These are phyloP conservation scores for Drosophila antonietae DNA, from an alignment of 2,888 invertebrate genomes.

Conservation along the genomic window DNA sequence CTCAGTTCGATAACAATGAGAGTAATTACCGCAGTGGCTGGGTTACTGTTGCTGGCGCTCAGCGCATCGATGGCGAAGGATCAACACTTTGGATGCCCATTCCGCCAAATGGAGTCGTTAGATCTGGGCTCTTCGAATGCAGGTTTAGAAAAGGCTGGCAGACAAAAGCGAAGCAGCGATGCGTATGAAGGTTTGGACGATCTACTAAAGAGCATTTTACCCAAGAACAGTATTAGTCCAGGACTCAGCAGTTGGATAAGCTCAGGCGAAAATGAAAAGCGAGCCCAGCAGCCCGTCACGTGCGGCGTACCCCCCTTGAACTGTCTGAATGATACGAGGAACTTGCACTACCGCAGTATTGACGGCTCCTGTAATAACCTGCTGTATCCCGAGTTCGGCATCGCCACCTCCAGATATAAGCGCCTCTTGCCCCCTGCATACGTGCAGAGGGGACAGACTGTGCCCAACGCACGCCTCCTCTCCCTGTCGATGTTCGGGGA, in stretches of 20 bases:
- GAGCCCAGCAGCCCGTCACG: slow-evolving; percentile 23
- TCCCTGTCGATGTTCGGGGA: slow-evolving; percentile 77
- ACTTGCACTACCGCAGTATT: slow-evolving; percentile 70
- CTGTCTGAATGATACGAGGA: slow-evolving; percentile 67
- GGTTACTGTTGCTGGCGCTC: slow-evolving; percentile 27
- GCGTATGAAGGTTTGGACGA: slow-evolving; percentile 47
- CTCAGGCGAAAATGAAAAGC: slow-evolving; percentile 11
- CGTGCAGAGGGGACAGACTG: slow-evolving; percentile 46
- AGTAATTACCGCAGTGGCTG: slow-evolving; percentile 30
- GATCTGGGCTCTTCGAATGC: slow-evolving; percentile 1
- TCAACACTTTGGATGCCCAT: slow-evolving; percentile 46
- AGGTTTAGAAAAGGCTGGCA: background rate
- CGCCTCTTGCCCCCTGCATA: slow-evolving; percentile 72
- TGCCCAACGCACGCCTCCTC: slow-evolving; percentile 76
- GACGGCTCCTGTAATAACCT: slow-evolving; percentile 81
- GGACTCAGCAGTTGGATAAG: slow-evolving; percentile 33
- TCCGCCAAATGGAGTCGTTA: slow-evolving; percentile 10
- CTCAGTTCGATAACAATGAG: slow-evolving; percentile 46
- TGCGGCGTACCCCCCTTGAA: slow-evolving; percentile 71
- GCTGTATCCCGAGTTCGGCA: slow-evolving; percentile 66
- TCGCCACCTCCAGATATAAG: slow-evolving; percentile 60
- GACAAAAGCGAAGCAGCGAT: slow-evolving; percentile 30
- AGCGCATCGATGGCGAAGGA: slow-evolving; percentile 8
- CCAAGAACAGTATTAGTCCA: slow-evolving; percentile 33
- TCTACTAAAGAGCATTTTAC: slow-evolving; percentile 48